phyloP scores from a whole-genome alignment of 2,113 vertebrate species.

The Myxocyprinus asiaticus region DNA sequence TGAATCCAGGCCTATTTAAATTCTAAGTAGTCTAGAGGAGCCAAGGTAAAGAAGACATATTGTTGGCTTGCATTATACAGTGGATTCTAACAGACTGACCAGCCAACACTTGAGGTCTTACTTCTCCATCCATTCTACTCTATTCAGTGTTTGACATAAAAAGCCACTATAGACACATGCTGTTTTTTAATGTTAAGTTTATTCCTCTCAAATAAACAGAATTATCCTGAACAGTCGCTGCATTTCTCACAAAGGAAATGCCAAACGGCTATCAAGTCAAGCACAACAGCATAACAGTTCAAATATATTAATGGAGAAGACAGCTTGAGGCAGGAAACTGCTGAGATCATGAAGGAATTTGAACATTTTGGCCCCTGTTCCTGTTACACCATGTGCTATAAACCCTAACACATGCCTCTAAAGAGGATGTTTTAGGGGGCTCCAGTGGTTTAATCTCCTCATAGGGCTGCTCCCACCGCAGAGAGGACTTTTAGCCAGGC shows the following conservation, averaged over 20 bases:
- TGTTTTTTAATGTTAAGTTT: too few species aligned
- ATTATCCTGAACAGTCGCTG: background rate
- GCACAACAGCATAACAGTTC: slow-evolving; percentile 13
- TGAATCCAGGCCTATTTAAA: background rate
- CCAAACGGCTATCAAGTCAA: background rate
- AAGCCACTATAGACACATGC: background rate
- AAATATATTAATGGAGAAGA: slow-evolving; percentile 16
- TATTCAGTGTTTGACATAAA: too few species aligned
- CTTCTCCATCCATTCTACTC: background rate
- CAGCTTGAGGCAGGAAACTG: slow-evolving; percentile 19
- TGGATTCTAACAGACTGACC: background rate
- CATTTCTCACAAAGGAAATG: slow-evolving; percentile 20
- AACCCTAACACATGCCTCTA: slow-evolving; percentile 16
- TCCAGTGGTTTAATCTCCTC: slow-evolving; percentile 8
- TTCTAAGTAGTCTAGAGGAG: background rate
- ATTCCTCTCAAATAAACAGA: background rate
- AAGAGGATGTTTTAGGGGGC: background rate
- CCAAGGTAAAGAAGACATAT: background rate
- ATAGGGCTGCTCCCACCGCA: background rate
- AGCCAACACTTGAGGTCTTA: background rate
- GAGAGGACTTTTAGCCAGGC: slow-evolving; percentile 1
- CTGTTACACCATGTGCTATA: background rate
- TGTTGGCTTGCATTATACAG: background rate
- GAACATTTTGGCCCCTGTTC: slow-evolving; percentile 2
- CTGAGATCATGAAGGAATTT: slow-evolving; percentile 14